Evolutionary conservation across 1,140 invertebrate species (phyloP), one percentile per base, ranked within the genome.

Genomic region (Caenorhabditis inopinata): DNA sequence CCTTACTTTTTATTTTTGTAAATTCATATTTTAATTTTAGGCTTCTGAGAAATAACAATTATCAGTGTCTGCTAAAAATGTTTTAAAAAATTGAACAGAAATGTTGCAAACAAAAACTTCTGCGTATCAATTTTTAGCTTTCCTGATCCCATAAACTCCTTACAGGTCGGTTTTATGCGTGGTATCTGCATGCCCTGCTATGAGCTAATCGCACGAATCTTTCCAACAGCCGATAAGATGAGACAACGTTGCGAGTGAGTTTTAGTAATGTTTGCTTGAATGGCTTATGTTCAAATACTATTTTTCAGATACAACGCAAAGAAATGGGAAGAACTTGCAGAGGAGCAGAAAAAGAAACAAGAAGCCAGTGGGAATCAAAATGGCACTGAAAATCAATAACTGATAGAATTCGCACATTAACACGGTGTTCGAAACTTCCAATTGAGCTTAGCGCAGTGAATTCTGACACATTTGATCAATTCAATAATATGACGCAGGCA

Each of bases 171-270:
- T 1, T 94, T 94, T 87, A 88, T 94, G 42, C 92, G 90, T 79
- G 92, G 92, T 14, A 94, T 95, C 84, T 94, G 93, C 87, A 89
- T 94, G 32, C 93, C 93, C 0, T 94, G 93, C 89, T 94, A 94
- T 85, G 91, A 91, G 46, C 88, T 94, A 25, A 89, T 94, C 23
- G 89, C 91, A 29, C 87, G 90, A 83, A 89, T 95, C 5, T 89
- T 94, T 73, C 93, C 93, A 0, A 91, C 92, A 82, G 93, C 93
- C 2, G 89, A 91, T 84, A 92, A 92, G 1, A 91, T 94, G 89
- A 90, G 93, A 53, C 90, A 92, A 25, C 93, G 93, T 29, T 51
- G 29, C 53, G 23, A 46, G 38, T 68, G 3, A 68, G 42, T 51
- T 27, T 29, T 11, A 0, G n/a, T n/a, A n/a, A n/a, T n/a, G n/a